Evolutionary conservation across 2,113 vertebrate species (phyloP).

Genomic region (Dolichallabes microphthalmus): DNA sequence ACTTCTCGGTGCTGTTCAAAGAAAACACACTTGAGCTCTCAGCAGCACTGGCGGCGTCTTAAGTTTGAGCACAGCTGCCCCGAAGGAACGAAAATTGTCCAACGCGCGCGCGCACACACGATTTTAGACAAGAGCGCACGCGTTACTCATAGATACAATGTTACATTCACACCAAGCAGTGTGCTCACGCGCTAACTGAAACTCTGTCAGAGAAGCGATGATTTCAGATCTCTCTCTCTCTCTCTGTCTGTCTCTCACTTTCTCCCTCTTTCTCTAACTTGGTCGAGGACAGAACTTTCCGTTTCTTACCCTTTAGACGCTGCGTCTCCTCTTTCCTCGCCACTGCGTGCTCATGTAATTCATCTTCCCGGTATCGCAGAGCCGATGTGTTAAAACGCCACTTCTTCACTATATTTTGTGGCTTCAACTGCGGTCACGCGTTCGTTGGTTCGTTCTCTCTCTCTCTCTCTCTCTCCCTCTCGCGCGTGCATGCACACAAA

Average conservation of each 20-base stretch:
- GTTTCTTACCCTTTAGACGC: constrained; percentile 55
- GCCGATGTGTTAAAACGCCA: constrained; percentile 38
- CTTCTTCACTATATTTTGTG: not conserved
- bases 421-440: not conserved
- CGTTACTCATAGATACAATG: not conserved
- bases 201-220: constrained; percentile 50
- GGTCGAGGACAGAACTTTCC: constrained; percentile 64
- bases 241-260: not conserved
- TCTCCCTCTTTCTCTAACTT: constrained; percentile 15
- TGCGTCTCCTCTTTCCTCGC: constrained; percentile 29
- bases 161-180: not conserved
- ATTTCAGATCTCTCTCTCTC: constrained; percentile 25
- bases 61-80: constrained; percentile 29
- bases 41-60: not conserved
- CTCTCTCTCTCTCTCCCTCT: not conserved
- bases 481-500: constrained; percentile 1
- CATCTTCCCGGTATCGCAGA: constrained; percentile 45
- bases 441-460: not conserved
- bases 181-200: constrained; percentile 12
- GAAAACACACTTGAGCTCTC: not conserved
- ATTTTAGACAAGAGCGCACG: not conserved
- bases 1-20: not conserved
- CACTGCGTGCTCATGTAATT: constrained; percentile 26
- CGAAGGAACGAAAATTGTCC: not conserved
- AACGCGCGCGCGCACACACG: not conserved